Evolutionary conservation across 1,140 invertebrate genomes (phyloP).

Genomic region (Drosophila bipectinata): DNA sequence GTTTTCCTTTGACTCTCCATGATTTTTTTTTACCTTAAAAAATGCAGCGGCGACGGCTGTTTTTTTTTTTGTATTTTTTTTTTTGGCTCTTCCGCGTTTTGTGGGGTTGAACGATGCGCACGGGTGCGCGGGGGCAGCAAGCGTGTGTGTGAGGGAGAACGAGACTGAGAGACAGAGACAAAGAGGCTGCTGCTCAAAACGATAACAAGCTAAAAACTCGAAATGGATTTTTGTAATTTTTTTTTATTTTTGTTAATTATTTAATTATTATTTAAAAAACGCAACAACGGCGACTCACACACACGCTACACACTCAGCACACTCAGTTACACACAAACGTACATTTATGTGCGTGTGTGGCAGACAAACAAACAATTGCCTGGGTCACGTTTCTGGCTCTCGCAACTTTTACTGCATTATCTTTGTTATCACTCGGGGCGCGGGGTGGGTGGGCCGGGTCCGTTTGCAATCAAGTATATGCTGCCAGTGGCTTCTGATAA

Average conservation of each 20-base stretch:
- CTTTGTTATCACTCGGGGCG: constrained; percentile 63
- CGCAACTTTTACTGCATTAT: constrained; percentile 57
- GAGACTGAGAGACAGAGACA: constrained; percentile 6
- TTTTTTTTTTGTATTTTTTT: constrained; percentile 5
- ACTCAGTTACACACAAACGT: constrained; percentile 27
- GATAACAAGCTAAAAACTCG: constrained; percentile 28
- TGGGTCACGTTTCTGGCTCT: constrained; percentile 72
- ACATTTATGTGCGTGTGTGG: constrained; percentile 11
- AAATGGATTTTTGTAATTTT: constrained; percentile 46
- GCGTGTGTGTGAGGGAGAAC: constrained; percentile 38
- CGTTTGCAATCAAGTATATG: constrained; percentile 5
- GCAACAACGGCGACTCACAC: constrained; percentile 37
- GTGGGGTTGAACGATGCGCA: constrained; percentile 28
- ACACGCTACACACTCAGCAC: constrained; percentile 20
- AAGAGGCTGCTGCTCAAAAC: constrained; percentile 6
- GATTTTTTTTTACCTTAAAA: constrained; percentile 58
- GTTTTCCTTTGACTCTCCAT: neutral
- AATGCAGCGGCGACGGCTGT: constrained; percentile 48
- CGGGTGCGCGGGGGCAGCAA: constrained; percentile 31
- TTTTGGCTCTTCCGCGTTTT: constrained; percentile 58
- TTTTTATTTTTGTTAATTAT: constrained; percentile 6
- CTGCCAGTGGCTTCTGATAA: neutral
- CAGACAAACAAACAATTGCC: constrained; percentile 58
- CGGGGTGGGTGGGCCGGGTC: constrained; percentile 20
- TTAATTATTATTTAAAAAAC: constrained; percentile 39